These are phyloP conservation scores for Eudemis profundana DNA, from an alignment of 2,888 invertebrate genomes.

Conservation along the genomic window DNA sequence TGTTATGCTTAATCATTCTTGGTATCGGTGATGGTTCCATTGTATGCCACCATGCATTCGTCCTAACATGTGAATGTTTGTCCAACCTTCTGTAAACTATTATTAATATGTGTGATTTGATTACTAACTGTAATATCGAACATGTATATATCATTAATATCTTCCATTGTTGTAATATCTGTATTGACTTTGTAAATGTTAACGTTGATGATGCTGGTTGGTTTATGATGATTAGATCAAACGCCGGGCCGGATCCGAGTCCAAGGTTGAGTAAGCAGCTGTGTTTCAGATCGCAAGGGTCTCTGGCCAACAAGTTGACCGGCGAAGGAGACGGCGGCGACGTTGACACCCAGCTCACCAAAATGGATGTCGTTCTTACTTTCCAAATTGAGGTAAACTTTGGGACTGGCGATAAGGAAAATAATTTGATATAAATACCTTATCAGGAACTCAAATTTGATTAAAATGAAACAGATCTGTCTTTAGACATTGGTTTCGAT, in stretches of 20 bases:
- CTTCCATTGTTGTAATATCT: constrained; percentile 27
- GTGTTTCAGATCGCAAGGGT: constrained; percentile 94
- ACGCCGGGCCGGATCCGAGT: constrained; percentile 84
- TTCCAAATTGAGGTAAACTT: constrained; percentile 96
- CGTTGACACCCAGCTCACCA: constrained; percentile 97
- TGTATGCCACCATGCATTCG: constrained; percentile 71
- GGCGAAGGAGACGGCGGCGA: constrained; percentile 98
- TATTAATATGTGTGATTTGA: constrained; percentile 31
- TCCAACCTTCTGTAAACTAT: constrained; percentile 53
- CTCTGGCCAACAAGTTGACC: constrained; percentile 95
- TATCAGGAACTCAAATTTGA: background rate
- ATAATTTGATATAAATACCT: background rate
- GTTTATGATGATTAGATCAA: constrained; percentile 71
- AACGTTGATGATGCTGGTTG: constrained; percentile 59
- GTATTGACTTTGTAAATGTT: constrained; percentile 40
- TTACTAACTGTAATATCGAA: constrained; percentile 10
- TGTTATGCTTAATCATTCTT: constrained; percentile 84
- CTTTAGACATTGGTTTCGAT: too few relatives aligned
- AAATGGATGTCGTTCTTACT: constrained; percentile 98
- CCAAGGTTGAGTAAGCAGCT: constrained; percentile 87
- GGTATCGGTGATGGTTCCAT: constrained; percentile 82
- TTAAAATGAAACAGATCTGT: too few relatives aligned
- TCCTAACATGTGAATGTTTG: constrained; percentile 64
- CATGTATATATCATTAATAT: constrained; percentile 37
- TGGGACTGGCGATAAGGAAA: background rate